These are phyloP conservation scores for Panthera tigris DNA, from an alignment of 2,113 vertebrate species.

Conservation along the genomic window DNA sequence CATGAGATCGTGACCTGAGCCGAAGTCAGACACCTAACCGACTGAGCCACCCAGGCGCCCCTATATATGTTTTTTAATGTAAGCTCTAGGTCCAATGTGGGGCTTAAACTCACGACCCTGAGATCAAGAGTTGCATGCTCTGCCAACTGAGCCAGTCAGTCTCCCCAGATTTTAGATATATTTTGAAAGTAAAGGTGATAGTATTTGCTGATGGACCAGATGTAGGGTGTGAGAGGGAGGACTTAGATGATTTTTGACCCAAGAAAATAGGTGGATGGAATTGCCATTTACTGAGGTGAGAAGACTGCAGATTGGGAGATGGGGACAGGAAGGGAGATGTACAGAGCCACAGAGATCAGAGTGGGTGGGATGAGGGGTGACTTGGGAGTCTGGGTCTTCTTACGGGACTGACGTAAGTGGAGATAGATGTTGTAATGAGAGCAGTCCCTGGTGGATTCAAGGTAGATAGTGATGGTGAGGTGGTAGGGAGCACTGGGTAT, in stretches of 20 bases:
- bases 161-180: not conserved
- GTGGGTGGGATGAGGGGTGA: not conserved
- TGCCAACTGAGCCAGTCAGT: not conserved
- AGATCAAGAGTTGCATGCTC: not conserved
- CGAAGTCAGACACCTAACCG: too few relatives aligned
- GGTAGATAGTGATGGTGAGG: not conserved
- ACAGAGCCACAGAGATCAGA: not conserved
- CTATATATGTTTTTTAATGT: not conserved
- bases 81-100: not conserved
- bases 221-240: not conserved
- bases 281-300: not conserved
- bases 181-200: not conserved
- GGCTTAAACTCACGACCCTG: not conserved
- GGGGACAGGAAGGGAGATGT: not conserved
- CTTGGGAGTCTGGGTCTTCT: not conserved
- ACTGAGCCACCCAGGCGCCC: too few relatives aligned
- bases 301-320: not conserved
- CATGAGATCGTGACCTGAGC: too few relatives aligned
- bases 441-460: not conserved
- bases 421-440: not conserved
- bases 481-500: not conserved
- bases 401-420: not conserved
- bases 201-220: not conserved
- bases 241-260: not conserved
- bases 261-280: not conserved